These are phyloP conservation scores for Cephalopholis sonnerati DNA, from an alignment of 2,113 vertebrate species.

Conservation along the genomic window DNA sequence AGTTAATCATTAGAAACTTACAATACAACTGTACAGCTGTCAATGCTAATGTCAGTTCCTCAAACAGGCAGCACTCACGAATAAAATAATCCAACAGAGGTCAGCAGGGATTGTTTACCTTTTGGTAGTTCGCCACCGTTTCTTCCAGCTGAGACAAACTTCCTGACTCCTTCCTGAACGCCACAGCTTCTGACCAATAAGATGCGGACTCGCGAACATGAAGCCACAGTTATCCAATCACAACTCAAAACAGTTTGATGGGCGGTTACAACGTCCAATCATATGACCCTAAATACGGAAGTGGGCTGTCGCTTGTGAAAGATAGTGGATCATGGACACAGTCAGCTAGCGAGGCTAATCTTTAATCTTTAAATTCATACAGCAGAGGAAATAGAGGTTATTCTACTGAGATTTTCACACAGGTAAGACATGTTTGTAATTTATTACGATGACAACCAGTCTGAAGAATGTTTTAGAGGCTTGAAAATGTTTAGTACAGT, in stretches of 20 bases:
- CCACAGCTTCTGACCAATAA: constrained; percentile 55
- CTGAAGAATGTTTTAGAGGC: neutral
- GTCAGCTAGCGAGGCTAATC: constrained; percentile 35
- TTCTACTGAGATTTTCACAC: neutral
- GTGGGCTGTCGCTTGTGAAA: neutral
- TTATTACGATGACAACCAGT: neutral
- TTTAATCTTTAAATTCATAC: constrained; percentile 18
- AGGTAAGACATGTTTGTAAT: constrained; percentile 61
- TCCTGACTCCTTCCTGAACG: constrained; percentile 9
- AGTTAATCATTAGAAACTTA: neutral
- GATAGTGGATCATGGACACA: constrained; percentile 41
- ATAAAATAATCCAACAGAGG: neutral
- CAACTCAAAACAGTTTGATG: constrained; percentile 29
- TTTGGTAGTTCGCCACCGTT: constrained; percentile 5
- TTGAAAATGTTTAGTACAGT: neutral
- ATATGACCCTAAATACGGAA: constrained; percentile 44
- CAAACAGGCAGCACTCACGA: neutral
- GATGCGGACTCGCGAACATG: neutral
- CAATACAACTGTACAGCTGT: neutral
- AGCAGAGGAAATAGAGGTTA: neutral
- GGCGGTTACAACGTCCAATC: constrained; percentile 66
- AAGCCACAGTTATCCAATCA: constrained; percentile 58
- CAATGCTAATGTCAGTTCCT: neutral
- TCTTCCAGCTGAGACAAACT: constrained; percentile 34
- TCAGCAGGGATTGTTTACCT: constrained; percentile 65